Base-by-base conservation (phyloP, 2,888 invertebrate species). In the Ptilodon capucinus region DNA sequence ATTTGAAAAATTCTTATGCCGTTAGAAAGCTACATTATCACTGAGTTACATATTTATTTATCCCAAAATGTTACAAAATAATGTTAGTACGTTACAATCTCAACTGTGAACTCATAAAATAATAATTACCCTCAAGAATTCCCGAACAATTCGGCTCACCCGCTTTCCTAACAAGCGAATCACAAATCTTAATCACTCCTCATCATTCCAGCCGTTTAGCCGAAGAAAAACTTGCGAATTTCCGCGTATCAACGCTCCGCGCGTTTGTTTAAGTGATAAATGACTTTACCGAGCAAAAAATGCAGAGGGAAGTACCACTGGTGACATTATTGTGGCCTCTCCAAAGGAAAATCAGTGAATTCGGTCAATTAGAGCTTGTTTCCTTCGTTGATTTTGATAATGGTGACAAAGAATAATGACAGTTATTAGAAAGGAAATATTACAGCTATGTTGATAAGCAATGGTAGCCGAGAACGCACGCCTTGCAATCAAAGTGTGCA, bases 261-360 rank as follows among this genome's bases (percentile, higher is more conserved):
- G 46, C 54, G 47, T 42, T 47, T 46, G 56, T 42, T 48, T 41
- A 9, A 59, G 62, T 68, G 68, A 68, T 68, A 56, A 64, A 66
- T 68, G 59, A 40, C 0, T 19, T 38, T 7, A n/a, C 5, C 9
- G 13, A 6, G 19, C n/a, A 47, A 16, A 25, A 23, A 38, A 28
- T 42, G 42, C 18, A 34, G n/a, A 6, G 44, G 8, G 19, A 19
- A 13, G 18, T 6, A 13, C 8, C 16, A 11, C 21, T 18, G 23
- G 49, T 46, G 47, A 44, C 45, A 42, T 47, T 58, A 48, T 60
- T 55, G 49, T 44, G 52, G 49, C 52, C 42, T 49, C 42, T 49
- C 46, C 25, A 17, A 13, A 39, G 13, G 47, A 43, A 46, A 62
- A 44, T 50, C 54, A 54, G 38, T 32, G 38, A 1, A 8, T 38